Conservation (phyloP, 1,140 invertebrate genomes). For the Apis dorsata region DNA sequence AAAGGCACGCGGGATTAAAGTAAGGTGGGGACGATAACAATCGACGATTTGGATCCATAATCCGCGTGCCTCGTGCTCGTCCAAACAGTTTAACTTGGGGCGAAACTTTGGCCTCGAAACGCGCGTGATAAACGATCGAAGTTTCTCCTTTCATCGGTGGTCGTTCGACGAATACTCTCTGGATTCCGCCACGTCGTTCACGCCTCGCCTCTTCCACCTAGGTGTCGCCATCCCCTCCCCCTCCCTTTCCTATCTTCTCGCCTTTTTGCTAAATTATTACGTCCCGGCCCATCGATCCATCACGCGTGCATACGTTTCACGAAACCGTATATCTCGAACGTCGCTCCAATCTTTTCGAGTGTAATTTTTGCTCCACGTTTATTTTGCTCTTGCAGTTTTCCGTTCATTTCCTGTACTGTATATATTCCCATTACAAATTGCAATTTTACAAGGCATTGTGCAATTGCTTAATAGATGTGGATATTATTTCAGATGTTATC, state of each 20-base stretch:
- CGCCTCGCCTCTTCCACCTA: not conserved
- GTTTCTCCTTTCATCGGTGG: slow-evolving; percentile 35
- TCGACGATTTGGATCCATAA: slow-evolving; percentile 56
- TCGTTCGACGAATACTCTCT: slow-evolving; percentile 33
- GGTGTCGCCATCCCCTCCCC: not conserved
- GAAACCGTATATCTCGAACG: slow-evolving; percentile 9
- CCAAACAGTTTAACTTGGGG: slow-evolving; percentile 55
- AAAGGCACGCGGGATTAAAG: slow-evolving; percentile 38
- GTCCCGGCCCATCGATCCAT: slow-evolving; percentile 4
- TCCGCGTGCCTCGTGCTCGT: slow-evolving; percentile 45
- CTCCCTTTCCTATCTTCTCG: not conserved
- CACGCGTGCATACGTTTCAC: not conserved
- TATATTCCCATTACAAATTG: too few species aligned
- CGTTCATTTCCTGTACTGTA: too few species aligned
- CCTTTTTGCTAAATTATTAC: slow-evolving; percentile 41
- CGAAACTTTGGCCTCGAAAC: slow-evolving; percentile 51
- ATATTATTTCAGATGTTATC: too few species aligned
- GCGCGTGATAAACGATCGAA: slow-evolving; percentile 50
- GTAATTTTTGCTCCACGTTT: too few species aligned
- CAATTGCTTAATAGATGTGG: too few species aligned
- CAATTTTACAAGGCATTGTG: too few species aligned
- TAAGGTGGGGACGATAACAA: slow-evolving; percentile 49
- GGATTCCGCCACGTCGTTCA: slow-evolving; percentile 37
- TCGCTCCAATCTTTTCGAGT: too few species aligned
- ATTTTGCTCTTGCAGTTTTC: too few species aligned